phyloP scores from a whole-genome alignment of 2,888 invertebrate genomes.

The Andrena dorsata region DNA sequence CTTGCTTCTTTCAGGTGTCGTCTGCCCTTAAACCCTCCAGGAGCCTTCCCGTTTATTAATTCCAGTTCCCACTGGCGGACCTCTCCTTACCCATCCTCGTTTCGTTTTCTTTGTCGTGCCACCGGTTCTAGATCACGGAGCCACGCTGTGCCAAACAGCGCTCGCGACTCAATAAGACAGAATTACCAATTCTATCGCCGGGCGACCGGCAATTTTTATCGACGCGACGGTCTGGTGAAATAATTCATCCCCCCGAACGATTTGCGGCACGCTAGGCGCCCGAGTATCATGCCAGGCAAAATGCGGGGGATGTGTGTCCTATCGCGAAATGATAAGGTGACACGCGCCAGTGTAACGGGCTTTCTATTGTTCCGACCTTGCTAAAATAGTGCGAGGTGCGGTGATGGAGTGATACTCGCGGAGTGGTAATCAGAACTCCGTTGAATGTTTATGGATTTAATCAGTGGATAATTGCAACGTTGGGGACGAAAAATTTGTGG shows the following conservation, averaged over 20 bases:
- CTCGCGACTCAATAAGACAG: not conserved
- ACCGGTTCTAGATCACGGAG: too few species aligned
- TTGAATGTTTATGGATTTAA: too few species aligned
- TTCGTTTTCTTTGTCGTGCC: not conserved
- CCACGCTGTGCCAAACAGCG: not conserved
- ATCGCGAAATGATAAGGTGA: not conserved
- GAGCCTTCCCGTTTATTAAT: slow-evolving; percentile 54
- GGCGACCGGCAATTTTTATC: not conserved
- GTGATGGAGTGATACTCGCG: too few species aligned
- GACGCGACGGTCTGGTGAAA: slow-evolving; percentile 5
- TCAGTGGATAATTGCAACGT: too few species aligned
- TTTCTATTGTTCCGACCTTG: too few species aligned
- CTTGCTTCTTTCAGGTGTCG: slow-evolving; percentile 22
- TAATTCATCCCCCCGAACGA: slow-evolving; percentile 32
- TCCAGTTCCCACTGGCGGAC: slow-evolving; percentile 14
- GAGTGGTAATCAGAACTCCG: too few species aligned
- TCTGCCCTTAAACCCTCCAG: not conserved
- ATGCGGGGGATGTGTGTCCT: not conserved
- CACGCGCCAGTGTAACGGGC: not conserved
- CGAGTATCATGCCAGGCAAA: not conserved
- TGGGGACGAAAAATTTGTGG: too few species aligned
- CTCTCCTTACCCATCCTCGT: not conserved
- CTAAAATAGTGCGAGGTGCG: too few species aligned
- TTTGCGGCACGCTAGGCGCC: slow-evolving; percentile 3
- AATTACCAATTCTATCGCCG: not conserved